Base-by-base conservation (phyloP, 2,888 invertebrate species). In the Drosophila differens region DNA sequence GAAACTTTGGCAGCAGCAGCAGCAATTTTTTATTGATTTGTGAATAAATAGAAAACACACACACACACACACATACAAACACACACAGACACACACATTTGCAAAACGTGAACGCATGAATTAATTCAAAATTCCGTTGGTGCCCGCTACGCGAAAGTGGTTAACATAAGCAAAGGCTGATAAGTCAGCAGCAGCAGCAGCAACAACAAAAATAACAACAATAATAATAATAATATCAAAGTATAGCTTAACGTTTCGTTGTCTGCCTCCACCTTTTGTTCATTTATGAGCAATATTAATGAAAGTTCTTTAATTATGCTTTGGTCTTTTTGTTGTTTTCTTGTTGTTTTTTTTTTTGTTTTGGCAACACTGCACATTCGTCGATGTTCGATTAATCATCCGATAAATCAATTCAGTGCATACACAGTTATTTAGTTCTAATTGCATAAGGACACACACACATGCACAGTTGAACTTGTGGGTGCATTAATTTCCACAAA, bases 41-140 rank as follows among this genome's bases (percentile, higher is more conserved):
- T 65, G 58, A 67, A 57, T 53, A 66, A 54, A 58, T 57, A 41
- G 33, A 25, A 59, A 66, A 71, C 70, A 22, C 25, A 22, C 33
- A 25, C 25, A 25, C 25, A 25, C 25, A 32, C 33, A n/a, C 19
- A 44, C 30, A 30, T 1, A 71, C 70, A 28, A 19, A n/a, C n/a
- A 7, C 14, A 35, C 33, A n/a, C 19, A 44, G 7, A 7, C 14
- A 25, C 28, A 22, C 30, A 44, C 47, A 28, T 32, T 28, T 14
- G 28, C 37, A 51, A 75, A 69, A 75, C 44, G 54, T 76, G 72
- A 80, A 73, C 69, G 84, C 89, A 90, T 84, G 91, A 83, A 85
- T 85, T 89, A 90, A 85, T 85, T 90, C 83, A 81, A 71, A 89
- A 85, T 85, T 85, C 85, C 85, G 82, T 78, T 86, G 84, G 74